These are phyloP conservation scores for Lasioglossum leucozonium DNA, from an alignment of 2,888 invertebrate genomes.

Conservation along the genomic window DNA sequence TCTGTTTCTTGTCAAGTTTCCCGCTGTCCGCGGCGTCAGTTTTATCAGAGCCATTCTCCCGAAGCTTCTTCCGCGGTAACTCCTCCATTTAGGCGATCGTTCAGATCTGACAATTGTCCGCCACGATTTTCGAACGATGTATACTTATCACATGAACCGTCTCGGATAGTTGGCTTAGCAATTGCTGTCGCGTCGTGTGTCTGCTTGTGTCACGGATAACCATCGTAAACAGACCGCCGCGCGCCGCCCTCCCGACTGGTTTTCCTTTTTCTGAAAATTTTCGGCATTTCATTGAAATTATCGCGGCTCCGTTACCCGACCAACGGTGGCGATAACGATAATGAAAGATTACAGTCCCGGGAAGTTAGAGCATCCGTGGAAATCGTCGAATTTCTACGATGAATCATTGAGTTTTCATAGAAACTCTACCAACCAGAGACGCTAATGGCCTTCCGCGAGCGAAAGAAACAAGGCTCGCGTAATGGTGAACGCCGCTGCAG, in stretches of 20 bases:
- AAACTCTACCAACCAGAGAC: constrained; percentile 41
- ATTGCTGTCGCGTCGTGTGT: background rate
- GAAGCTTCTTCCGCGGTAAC: constrained; percentile 30
- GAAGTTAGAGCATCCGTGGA: background rate
- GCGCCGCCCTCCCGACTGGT: too few relatives aligned
- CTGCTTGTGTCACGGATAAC: constrained; percentile 48
- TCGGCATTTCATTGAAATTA: background rate
- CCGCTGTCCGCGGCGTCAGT: background rate
- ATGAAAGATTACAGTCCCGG: background rate
- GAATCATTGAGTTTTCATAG: constrained; percentile 27
- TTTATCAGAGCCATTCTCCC: background rate
- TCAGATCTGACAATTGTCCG: background rate
- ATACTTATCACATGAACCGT: constrained; percentile 15
- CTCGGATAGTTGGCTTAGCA: background rate
- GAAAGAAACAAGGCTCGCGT: constrained; percentile 14
- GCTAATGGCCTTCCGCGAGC: constrained; percentile 10
- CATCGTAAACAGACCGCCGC: constrained; percentile 12
- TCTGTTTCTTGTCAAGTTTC: background rate
- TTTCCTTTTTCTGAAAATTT: background rate
- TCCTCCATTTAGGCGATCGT: constrained; percentile 44
- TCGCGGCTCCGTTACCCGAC: too few relatives aligned
- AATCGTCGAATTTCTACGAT: constrained; percentile 12
- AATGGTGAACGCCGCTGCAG: constrained; percentile 26
- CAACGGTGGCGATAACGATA: background rate
- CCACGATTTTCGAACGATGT: background rate